phyloP scores from a whole-genome alignment of 2,888 invertebrate genomes.

The Ochropleura plecta region DNA sequence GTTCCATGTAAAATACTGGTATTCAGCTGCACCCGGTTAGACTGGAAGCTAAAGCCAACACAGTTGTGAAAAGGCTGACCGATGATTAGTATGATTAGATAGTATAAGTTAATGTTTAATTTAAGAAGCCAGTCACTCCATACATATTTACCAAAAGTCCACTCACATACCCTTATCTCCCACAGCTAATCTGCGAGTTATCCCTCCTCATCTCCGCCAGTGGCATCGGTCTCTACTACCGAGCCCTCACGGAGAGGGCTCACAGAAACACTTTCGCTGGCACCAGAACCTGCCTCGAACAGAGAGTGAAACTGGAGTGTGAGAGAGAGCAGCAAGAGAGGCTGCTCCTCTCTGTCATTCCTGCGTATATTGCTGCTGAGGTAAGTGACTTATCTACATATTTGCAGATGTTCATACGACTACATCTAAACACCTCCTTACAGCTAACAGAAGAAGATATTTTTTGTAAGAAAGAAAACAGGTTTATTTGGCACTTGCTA shows the following conservation, averaged over 20 bases:
- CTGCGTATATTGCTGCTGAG: conserved; percentile 98
- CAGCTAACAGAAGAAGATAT: too few relatives aligned
- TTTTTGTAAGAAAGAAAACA: too few relatives aligned
- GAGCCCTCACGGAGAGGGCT: conserved; percentile 96
- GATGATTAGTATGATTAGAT: too few relatives aligned
- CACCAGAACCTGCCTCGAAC: conserved; percentile 97
- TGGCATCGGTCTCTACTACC: conserved; percentile 96
- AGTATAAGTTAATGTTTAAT: background rate
- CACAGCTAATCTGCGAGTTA: conserved; percentile 94
- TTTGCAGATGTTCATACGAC: background rate
- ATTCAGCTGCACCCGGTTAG: too few relatives aligned
- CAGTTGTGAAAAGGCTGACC: too few relatives aligned
- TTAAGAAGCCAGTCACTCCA: background rate
- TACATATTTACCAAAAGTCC: background rate
- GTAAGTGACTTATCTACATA: conserved; percentile 86
- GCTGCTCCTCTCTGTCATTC: conserved; percentile 97
- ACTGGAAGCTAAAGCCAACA: too few relatives aligned
- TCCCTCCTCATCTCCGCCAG: conserved; percentile 95
- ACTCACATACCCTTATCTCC: conserved; percentile 1
- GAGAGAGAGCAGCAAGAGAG: conserved; percentile 98
- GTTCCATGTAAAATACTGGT: too few relatives aligned
- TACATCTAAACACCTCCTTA: too few relatives aligned
- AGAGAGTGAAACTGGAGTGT: conserved; percentile 97
- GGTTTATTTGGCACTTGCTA: too few relatives aligned
- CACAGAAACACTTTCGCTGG: conserved; percentile 97